Base-by-base conservation (phyloP, 2,888 invertebrate genomes). In the Andrena minutula region DNA sequence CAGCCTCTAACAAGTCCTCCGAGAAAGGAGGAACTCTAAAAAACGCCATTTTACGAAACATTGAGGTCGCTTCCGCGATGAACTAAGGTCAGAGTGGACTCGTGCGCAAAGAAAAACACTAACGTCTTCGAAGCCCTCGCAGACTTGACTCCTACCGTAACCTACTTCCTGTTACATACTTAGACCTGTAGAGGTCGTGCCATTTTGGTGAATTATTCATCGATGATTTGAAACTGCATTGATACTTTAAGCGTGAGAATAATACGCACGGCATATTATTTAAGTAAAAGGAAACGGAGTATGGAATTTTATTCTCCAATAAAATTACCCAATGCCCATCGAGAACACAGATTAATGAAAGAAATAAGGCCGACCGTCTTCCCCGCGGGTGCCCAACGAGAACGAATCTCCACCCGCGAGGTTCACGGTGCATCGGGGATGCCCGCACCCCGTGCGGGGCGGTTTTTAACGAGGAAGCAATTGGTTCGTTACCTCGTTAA, bases 401-500 rank as follows among this genome's bases (percentile, higher is more conserved):
- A 51, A n/a, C n/a, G 60, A n/a, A n/a, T n/a, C 30, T 32, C 3
- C n/a, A 5, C 8, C 3, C 2, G 30, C 28, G 10, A 16, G 3
- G 28, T 16, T 4, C 3, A 56, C 35, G 10, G n/a, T 51, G 26
- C 12, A 32, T 32, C 8, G 8, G 8, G 23, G 60, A n/a, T 28
- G 64, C 16, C 8, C 12, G 20, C 12, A 5, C 3, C 3, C 7
- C 20, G 47, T 75, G 35, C 12, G 35, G 23, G 47, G 65, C 47
- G 28, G 47, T 68, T 65, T 56, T 64, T 35, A 58, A 47, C 64
- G 10, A 75, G 32, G 12, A 10, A 26, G 26, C 74, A 58, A 78
- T 73, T 32, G 32, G 23, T 16, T 23, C 28, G 70, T 23, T 28
- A 10, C 49, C 49, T 61, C 23, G 35, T 58, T 26, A 65, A 58